Conservation (phyloP, 2,797 vertebrate genomes). For the Otolemur crassicaudatus region DNA sequence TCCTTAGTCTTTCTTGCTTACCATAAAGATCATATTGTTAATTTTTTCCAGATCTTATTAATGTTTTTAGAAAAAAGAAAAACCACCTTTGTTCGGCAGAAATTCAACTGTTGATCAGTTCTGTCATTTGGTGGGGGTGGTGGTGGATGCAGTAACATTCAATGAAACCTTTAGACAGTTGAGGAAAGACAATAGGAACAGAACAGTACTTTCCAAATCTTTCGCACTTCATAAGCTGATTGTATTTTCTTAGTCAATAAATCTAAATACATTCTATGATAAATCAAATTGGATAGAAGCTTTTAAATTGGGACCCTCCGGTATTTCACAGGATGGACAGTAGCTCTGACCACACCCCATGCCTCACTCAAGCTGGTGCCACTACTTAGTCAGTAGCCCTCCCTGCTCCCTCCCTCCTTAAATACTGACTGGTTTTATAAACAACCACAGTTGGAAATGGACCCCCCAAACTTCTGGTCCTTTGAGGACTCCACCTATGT, state of each 20-base stretch:
- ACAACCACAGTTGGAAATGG: background rate
- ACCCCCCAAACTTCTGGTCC: background rate
- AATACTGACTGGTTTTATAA: background rate
- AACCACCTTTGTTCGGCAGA: background rate
- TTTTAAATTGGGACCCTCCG: background rate
- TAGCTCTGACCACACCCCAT: accelerated
- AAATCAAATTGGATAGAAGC: background rate
- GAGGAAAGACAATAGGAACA: background rate
- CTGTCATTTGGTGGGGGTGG: background rate
- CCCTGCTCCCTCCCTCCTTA: background rate
- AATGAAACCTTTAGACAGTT: background rate
- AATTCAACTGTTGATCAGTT: background rate
- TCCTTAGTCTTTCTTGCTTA: background rate
- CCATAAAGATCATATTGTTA: background rate
- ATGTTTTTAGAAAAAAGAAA: background rate
- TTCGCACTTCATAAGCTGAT: background rate
- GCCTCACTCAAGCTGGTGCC: background rate
- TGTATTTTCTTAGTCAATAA: background rate
- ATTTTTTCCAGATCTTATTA: background rate
- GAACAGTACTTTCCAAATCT: background rate
- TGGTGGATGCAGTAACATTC: background rate
- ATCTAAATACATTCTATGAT: background rate
- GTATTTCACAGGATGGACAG: background rate
- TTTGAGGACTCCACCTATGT: background rate
- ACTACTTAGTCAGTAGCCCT: background rate